Base-by-base conservation (phyloP, 2,888 invertebrate species). In the Lepidocyrtoides sp. region DNA sequence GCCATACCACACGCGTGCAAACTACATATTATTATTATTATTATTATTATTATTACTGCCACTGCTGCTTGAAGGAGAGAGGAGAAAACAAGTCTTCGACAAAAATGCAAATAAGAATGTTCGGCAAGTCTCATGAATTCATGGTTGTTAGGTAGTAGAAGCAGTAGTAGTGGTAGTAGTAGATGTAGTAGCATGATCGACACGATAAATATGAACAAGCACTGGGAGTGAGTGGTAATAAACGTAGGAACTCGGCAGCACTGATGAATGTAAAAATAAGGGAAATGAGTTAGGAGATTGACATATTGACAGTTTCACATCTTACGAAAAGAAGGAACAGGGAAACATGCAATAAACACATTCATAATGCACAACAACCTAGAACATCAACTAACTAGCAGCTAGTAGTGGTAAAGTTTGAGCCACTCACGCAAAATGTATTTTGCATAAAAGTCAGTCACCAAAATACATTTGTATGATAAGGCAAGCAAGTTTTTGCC, bases 331-430 rank as follows among this genome's bases (percentile, higher is more conserved):
- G 66, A 89, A 75, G 72, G 82, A 29, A 75, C 48, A 41, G 81
- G 83, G 86, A 84, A 90, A 90, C 92, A 92, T 92, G 92, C 92
- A 91, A 92, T 92, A 92, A 92, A 91, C 91, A 82, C 92, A 92
- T 92, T 92, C 92, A 92, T 92, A 92, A 91, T 81, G 85, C 86
- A 86, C 91, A 88, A 89, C 26, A 20, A 89, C 79, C 20, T 23
- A 20, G 51, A 44, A 51, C 32, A 54, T 29, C 7, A 85, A n/a
- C 54, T 54, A n/a, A 82, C 36, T 17, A 54, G 51, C 29, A 32
- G 79, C n/a, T n/a, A 36, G 36, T 36, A 36, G 36, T 36, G 36
- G 36, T 36, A 36, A 7, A 4, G 36, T 36, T 36, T 2, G 36
- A 36, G 36, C 7, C 36, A 36, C 36, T 57, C 29, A 26, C 20